Conservation (phyloP, 2,888 invertebrate genomes). For the Neria commutata region DNA sequence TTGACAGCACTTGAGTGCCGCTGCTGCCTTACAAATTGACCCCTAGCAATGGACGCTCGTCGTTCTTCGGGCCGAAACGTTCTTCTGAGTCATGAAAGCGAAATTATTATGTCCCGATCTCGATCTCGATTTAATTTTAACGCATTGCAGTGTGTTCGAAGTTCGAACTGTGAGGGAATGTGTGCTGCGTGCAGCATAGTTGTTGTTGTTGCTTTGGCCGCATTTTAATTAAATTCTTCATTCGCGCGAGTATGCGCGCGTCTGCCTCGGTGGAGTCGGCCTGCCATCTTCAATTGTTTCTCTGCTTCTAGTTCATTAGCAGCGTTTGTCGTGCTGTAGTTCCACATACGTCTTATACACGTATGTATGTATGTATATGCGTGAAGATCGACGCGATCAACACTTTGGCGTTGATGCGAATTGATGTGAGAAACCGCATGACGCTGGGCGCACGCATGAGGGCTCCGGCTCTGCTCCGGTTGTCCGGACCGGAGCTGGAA, state of each 20-base stretch:
- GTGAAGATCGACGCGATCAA: not conserved
- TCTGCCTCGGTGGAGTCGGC: not conserved
- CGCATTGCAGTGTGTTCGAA: too few relatives aligned
- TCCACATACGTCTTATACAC: conserved; percentile 6
- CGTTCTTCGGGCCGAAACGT: too few relatives aligned
- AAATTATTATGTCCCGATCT: not conserved
- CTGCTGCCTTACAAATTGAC: too few relatives aligned
- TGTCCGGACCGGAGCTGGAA: not conserved
- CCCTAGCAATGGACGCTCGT: too few relatives aligned
- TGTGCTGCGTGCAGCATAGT: not conserved
- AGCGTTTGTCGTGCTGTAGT: not conserved
- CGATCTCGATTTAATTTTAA: not conserved
- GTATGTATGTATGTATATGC: not conserved
- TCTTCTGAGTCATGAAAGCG: too few relatives aligned
- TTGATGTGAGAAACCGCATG: conserved; percentile 21
- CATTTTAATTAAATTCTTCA: conserved; percentile 23
- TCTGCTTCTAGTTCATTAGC: not conserved
- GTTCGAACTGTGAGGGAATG: too few relatives aligned
- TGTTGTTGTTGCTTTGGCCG: conserved; percentile 7
- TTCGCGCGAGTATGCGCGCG: conserved; percentile 4
- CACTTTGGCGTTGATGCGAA: conserved; percentile 15
- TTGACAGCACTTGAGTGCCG: too few relatives aligned
- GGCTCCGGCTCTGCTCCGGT: not conserved
- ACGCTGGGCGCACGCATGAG: conserved; percentile 11
- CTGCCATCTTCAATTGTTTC: not conserved